Percentiles rank a stretch among this genome's conserved stretches.
Conservation (phyloP, 1,140 invertebrate species). For the Caenorhabditis latens region DNA sequence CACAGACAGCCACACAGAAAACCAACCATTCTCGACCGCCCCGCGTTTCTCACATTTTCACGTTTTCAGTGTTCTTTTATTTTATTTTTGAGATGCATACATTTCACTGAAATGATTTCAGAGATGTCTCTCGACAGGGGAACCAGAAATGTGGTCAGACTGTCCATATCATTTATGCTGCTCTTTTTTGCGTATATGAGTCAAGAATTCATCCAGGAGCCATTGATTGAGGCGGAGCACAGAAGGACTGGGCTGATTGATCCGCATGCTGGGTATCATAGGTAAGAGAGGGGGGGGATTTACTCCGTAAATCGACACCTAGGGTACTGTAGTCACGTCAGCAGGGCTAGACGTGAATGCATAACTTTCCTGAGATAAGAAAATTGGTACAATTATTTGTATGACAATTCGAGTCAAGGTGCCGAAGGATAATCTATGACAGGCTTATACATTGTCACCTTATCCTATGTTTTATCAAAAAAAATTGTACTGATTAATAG, state of each 20-base stretch:
- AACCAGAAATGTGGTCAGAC: neutral
- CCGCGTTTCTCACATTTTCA: neutral
- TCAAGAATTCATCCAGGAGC: slow-evolving; percentile 42
- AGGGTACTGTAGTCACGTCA: too few species aligned
- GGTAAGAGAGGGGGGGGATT: neutral
- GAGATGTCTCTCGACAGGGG: neutral
- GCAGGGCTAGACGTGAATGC: too few species aligned
- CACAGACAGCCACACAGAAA: too few species aligned
- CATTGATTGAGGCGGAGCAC: slow-evolving; percentile 8
- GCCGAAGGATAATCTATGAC: too few species aligned
- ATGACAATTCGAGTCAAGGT: too few species aligned
- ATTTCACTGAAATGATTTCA: neutral
- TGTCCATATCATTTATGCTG: slow-evolving; percentile 34
- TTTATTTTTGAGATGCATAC: neutral
- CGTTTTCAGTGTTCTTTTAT: neutral
- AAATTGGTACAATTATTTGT: too few species aligned
- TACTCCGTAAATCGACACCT: too few species aligned
- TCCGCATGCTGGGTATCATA: slow-evolving; percentile 35
- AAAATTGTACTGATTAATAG: too few species aligned
- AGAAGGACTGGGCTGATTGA: neutral
- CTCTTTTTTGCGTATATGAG: slow-evolving; percentile 43
- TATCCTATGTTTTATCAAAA: too few species aligned
- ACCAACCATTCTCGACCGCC: too few species aligned
- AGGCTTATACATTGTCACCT: too few species aligned
- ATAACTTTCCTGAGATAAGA: too few species aligned